A percentile compares a stretch with the other conserved stretches of the same genome.
Conservation (phyloP, 2,113 vertebrate species). For the Smithornis capensis region DNA sequence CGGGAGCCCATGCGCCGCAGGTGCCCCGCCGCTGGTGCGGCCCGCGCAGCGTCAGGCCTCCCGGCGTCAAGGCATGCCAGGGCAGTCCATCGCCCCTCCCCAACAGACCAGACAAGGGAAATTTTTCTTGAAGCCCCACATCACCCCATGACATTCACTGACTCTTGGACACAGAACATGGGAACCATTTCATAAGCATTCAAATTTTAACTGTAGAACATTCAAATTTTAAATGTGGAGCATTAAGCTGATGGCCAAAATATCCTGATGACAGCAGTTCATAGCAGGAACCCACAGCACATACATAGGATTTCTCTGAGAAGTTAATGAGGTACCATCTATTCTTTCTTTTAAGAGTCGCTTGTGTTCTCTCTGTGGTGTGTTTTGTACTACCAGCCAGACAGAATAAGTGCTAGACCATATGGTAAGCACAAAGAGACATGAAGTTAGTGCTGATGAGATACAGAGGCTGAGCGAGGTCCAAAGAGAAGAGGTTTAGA, state of each 20-base stretch:
- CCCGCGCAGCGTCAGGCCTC: too few species aligned
- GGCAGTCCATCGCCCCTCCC: too few species aligned
- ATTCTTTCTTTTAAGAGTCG: neutral
- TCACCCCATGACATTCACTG: too few species aligned
- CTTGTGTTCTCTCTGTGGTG: neutral
- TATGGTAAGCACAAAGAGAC: neutral
- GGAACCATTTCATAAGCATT: neutral
- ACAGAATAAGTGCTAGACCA: neutral
- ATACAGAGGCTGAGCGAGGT: neutral
- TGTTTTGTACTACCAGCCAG: neutral
- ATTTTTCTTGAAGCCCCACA: too few species aligned
- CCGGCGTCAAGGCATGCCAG: too few species aligned
- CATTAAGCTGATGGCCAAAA: neutral
- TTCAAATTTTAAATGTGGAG: neutral
- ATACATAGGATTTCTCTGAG: neutral
- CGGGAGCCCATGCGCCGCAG: too few species aligned
- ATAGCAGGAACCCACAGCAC: neutral
- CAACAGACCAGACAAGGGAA: too few species aligned
- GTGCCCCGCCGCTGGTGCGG: too few species aligned
- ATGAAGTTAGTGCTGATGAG: neutral
- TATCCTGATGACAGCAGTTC: neutral
- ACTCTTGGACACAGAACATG: neutral
- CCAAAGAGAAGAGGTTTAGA: neutral
- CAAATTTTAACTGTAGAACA: neutral
- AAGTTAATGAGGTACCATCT: neutral